These are phyloP conservation scores for Manis javanica DNA, from an alignment of 2,797 vertebrate species.

Conservation along the genomic window DNA sequence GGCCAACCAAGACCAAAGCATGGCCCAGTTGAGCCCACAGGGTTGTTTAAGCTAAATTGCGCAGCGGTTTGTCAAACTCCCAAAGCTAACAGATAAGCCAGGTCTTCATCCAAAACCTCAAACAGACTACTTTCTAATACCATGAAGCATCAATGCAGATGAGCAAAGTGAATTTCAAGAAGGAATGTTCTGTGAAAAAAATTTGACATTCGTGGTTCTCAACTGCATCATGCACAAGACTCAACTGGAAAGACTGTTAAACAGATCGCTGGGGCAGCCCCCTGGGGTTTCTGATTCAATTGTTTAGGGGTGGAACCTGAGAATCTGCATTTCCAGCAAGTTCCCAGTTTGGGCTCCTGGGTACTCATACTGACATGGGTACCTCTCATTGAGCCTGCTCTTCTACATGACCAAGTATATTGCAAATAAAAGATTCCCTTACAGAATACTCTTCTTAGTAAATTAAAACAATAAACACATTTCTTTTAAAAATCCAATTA, in stretches of 20 bases:
- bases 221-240: no score
- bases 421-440: neutral
- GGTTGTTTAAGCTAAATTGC: neutral
- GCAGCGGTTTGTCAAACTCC: neutral
- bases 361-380: no score
- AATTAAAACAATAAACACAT: neutral
- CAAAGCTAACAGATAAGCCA: neutral
- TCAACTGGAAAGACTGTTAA: neutral
- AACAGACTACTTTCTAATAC: neutral
- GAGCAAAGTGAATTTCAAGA: neutral
- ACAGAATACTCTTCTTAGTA: neutral
- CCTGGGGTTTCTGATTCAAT: neutral
- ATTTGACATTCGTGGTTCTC: fast-evolving
- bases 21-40: fast-evolving
- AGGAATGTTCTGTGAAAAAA: neutral
- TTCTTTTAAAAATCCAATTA: neutral
- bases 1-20: neutral
- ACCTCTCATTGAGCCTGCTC: neutral
- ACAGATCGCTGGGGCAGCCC: neutral
- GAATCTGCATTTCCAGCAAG: neutral
- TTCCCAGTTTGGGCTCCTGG: neutral
- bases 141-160: neutral
- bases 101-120: neutral
- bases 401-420: neutral
- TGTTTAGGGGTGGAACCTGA: neutral